These are phyloP conservation scores for Dromaius novaehollandiae DNA, from an alignment of 2,113 vertebrate genomes.

Conservation along the genomic window DNA sequence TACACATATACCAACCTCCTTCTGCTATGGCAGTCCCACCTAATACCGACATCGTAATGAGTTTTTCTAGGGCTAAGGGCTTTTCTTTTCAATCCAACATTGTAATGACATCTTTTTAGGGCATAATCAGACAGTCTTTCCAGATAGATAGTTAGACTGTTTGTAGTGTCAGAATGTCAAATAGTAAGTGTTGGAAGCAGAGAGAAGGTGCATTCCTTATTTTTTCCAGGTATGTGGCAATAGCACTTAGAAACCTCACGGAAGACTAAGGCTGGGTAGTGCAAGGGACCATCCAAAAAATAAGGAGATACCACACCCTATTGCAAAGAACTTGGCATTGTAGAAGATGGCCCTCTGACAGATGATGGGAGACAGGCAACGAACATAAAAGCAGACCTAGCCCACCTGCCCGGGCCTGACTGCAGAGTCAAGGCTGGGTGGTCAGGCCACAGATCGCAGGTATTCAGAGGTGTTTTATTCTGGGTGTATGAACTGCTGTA, in stretches of 20 bases:
- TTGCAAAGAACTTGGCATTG: neutral
- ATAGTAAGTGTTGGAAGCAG: neutral
- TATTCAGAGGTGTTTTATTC: neutral
- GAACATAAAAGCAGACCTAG: neutral
- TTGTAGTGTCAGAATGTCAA: neutral
- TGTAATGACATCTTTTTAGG: neutral
- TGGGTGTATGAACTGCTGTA: neutral
- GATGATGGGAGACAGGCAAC: neutral
- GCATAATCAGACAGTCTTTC: neutral
- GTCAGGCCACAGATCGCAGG: accelerated
- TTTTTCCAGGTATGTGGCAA: neutral
- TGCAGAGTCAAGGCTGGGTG: neutral
- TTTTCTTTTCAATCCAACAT: constrained; percentile 39
- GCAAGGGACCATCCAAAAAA: neutral
- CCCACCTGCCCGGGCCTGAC: neutral
- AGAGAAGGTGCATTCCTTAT: neutral
- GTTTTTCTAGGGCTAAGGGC: constrained; percentile 21
- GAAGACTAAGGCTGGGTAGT: neutral
- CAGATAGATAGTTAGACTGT: neutral
- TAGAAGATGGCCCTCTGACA: neutral
- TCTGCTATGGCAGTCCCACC: neutral
- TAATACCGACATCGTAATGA: constrained; percentile 53
- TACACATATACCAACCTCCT: constrained; percentile 48
- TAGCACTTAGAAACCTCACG: neutral
- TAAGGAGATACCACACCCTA: accelerated